phyloP scores from a whole-genome alignment of 2,888 invertebrate genomes.

The Hemicrepidius hirtus region DNA sequence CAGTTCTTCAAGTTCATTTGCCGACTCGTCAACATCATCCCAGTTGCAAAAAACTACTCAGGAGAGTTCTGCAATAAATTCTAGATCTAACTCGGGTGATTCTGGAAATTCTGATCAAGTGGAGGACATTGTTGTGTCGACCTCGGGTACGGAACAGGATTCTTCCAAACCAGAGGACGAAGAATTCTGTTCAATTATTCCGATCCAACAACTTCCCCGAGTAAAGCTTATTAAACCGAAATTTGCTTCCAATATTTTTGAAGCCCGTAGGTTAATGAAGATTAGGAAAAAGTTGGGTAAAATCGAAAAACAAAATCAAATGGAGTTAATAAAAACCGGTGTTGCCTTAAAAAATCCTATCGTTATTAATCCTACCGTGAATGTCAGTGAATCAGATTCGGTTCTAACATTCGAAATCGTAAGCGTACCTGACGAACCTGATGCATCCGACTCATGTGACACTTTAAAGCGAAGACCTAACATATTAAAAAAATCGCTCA shows the following conservation, averaged over 20 bases:
- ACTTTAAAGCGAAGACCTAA: conserved; percentile 16
- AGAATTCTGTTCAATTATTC: too few relatives aligned
- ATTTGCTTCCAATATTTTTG: conserved; percentile 80
- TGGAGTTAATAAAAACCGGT: conserved; percentile 18
- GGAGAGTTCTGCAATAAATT: conserved; percentile 58
- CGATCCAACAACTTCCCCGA: conserved; percentile 39
- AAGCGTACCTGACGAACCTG: background rate
- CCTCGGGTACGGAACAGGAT: too few relatives aligned
- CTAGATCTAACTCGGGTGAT: conserved; percentile 63
- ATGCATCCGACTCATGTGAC: conserved; percentile 13
- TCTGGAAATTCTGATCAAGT: conserved; percentile 66
- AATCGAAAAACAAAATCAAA: conserved; percentile 73
- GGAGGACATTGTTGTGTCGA: background rate
- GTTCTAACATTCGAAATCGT: background rate
- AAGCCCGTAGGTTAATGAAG: conserved; percentile 80
- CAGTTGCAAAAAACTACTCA: conserved; percentile 59
- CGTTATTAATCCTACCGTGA: background rate
- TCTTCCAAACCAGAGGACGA: too few relatives aligned
- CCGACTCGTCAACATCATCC: conserved; percentile 60
- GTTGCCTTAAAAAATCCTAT: background rate
- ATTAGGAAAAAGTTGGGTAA: conserved; percentile 79
- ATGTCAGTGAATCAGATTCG: conserved; percentile 5
- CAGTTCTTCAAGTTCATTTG: conserved; percentile 69
- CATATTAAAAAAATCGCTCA: conserved; percentile 27
- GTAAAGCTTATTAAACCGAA: conserved; percentile 78